These are phyloP conservation scores for Aporophyla nigra DNA, from an alignment of 2,888 invertebrate species.

Conservation along the genomic window DNA sequence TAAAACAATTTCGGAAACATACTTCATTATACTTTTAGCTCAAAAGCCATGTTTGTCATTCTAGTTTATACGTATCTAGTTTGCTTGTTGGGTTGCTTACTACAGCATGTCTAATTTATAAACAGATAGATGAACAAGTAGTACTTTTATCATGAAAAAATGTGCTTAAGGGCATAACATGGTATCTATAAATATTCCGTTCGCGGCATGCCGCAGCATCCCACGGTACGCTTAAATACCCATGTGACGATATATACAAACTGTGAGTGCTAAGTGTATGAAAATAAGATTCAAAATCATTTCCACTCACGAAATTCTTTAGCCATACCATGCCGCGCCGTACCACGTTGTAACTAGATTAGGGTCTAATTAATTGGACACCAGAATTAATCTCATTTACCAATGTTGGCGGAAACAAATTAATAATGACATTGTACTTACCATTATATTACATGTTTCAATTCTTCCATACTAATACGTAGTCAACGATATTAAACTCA, in stretches of 20 bases:
- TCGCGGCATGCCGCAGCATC: background rate
- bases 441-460: background rate
- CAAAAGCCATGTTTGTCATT: background rate
- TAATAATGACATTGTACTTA: background rate
- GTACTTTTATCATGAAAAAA: background rate
- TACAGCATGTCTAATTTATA: background rate
- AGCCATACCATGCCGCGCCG: background rate
- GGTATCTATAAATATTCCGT: background rate
- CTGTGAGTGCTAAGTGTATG: background rate
- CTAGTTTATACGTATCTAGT: background rate
- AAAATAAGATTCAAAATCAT: background rate
- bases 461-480: constrained; percentile 10
- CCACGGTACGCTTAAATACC: background rate
- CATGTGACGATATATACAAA: background rate
- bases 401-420: background rate
- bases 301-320: background rate
- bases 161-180: background rate
- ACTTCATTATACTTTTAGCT: constrained; percentile 12
- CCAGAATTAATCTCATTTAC: background rate
- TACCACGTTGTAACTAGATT: background rate
- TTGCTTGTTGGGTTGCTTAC: background rate
- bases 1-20: constrained; percentile 18
- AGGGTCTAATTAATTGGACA: background rate
- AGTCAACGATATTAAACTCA: constrained; percentile 27
- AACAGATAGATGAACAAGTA: background rate